phyloP scores from a whole-genome alignment of 2,797 vertebrate genomes.

The Leontopithecus rosalia region DNA sequence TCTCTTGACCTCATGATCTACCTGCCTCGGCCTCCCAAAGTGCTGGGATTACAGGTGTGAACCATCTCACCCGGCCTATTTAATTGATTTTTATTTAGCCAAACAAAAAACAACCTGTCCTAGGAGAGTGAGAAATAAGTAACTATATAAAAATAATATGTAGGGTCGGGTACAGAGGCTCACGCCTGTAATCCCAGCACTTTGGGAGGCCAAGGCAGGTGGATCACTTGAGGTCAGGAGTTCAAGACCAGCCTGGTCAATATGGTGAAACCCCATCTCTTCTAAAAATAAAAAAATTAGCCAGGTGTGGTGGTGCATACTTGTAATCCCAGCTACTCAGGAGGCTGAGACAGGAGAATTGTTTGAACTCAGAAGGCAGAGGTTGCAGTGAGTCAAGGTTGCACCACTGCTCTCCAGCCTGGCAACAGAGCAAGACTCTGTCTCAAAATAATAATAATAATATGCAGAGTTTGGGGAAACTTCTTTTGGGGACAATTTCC shows the following conservation, averaged over 20 bases:
- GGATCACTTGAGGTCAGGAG: too few species aligned
- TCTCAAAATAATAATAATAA: background rate
- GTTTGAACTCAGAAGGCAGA: too few species aligned
- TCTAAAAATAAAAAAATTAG: too few species aligned
- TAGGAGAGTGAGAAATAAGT: slow-evolving; percentile 7
- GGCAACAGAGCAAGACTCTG: background rate
- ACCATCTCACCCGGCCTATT: background rate
- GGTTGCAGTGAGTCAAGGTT: too few species aligned
- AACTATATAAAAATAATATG: slow-evolving; percentile 8
- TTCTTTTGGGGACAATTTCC: background rate
- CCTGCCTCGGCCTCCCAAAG: too few species aligned
- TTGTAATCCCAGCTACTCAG: too few species aligned
- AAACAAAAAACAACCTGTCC: slow-evolving; percentile 12
- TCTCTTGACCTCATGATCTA: too few species aligned
- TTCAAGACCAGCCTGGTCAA: too few species aligned
- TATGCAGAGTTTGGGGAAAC: background rate
- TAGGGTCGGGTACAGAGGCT: background rate
- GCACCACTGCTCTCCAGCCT: background rate
- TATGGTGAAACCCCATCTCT: too few species aligned
- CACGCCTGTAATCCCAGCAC: background rate
- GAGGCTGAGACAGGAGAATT: too few species aligned
- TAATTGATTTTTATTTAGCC: slow-evolving; percentile 16
- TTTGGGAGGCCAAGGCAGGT: background rate
- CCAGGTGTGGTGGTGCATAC: too few species aligned
- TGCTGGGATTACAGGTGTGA: too few species aligned